phyloP scores from a whole-genome alignment of 2,888 invertebrate genomes.

The Leucozona laternaria region DNA sequence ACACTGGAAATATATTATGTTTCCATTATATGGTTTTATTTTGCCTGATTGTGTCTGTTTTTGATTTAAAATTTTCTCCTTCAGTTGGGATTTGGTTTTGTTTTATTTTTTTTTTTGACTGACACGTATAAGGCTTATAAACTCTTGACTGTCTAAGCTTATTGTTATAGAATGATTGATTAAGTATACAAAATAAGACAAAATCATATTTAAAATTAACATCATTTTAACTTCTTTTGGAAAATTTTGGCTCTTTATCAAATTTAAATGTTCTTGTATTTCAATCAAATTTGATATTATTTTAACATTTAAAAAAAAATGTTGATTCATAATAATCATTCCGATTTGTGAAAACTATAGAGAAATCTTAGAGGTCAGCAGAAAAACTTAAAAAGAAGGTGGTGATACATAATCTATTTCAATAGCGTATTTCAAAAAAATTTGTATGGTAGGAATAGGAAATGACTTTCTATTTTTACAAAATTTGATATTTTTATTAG shows the following conservation, averaged over 20 bases:
- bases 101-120: background rate
- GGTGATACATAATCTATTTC: too few species aligned
- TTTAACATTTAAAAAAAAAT: background rate
- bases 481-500: too few species aligned
- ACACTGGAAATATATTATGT: too few species aligned
- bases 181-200: background rate
- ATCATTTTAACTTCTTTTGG: background rate
- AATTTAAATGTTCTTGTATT: background rate
- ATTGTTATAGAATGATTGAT: background rate
- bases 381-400: too few species aligned
- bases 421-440: too few species aligned
- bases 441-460: too few species aligned
- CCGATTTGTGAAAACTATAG: too few species aligned
- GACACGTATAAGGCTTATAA: background rate
- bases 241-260: background rate
- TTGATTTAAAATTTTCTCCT: conserved; percentile 11
- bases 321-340: background rate
- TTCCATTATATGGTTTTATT: background rate
- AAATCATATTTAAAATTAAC: background rate
- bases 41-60: conserved; percentile 16
- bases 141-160: background rate
- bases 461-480: too few species aligned
- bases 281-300: background rate
- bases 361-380: too few species aligned
- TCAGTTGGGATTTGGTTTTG: background rate